These are phyloP conservation scores for Gavialis gangeticus DNA, from an alignment of 2,113 vertebrate species.

Conservation along the genomic window DNA sequence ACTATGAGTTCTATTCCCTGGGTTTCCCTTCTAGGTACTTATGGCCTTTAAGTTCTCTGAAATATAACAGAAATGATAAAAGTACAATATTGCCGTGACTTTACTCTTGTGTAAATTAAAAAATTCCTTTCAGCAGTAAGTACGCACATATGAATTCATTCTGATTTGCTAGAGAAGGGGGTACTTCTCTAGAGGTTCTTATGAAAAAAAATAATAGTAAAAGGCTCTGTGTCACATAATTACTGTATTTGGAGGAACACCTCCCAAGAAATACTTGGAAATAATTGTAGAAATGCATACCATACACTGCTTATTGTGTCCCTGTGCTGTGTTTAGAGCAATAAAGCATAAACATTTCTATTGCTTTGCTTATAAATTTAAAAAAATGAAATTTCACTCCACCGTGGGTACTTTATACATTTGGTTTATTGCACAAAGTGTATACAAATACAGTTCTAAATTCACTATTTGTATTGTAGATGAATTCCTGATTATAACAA, in stretches of 20 bases:
- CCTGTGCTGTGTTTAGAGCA: not conserved
- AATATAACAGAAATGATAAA: not conserved
- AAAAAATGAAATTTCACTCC: slow-evolving; percentile 20
- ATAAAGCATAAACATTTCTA: not conserved
- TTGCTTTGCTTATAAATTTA: slow-evolving; percentile 35
- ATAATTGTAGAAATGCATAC: not conserved
- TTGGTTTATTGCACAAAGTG: slow-evolving; percentile 56
- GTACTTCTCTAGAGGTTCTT: not conserved
- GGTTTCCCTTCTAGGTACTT: not conserved
- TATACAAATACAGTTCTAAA: no score
- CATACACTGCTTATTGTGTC: not conserved
- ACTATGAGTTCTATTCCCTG: not conserved
- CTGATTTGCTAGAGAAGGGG: not conserved
- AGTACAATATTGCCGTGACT: not conserved
- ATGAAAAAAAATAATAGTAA: not conserved
- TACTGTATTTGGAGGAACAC: not conserved
- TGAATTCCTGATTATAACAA: slow-evolving; percentile 69
- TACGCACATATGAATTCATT: fast-evolving
- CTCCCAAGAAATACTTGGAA: slow-evolving; percentile 11
- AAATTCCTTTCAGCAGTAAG: fast-evolving
- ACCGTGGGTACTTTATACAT: slow-evolving; percentile 62
- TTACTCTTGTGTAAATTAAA: not conserved
- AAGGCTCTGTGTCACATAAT: not conserved
- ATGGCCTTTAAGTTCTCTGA: not conserved
- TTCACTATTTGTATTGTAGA: not conserved